Evolutionary conservation across 2,888 invertebrate species (phyloP).

Genomic region (Tetropium fuscum): DNA sequence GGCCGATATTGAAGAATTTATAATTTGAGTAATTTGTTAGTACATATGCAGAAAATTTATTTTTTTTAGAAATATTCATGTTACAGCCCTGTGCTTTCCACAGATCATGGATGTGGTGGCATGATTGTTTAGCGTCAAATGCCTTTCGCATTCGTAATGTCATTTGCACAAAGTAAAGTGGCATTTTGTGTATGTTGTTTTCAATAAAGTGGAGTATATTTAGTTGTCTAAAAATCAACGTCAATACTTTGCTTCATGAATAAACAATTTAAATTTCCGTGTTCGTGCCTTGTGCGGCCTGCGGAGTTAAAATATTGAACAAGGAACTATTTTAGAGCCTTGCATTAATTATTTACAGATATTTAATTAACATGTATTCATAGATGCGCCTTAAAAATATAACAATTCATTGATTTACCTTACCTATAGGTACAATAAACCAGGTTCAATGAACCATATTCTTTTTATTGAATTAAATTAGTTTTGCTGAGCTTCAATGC

Average conservation of each 20-base stretch:
- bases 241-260: neutral
- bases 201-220: slow-evolving; percentile 5
- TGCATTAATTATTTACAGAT: slow-evolving; percentile 6
- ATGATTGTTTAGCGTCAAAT: too few relatives aligned
- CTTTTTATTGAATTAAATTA: too few relatives aligned
- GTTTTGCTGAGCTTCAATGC: too few relatives aligned
- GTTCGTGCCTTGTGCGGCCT: neutral
- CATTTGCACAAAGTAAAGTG: too few relatives aligned
- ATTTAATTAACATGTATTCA: neutral
- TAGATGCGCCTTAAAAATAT: neutral
- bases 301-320: neutral
- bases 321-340: neutral
- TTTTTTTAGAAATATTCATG: too few relatives aligned
- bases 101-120: too few relatives aligned
- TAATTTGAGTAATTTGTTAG: too few relatives aligned
- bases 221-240: slow-evolving; percentile 18
- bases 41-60: too few relatives aligned
- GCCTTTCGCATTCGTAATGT: too few relatives aligned
- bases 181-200: neutral
- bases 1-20: too few relatives aligned
- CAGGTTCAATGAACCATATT: slow-evolving; percentile 1
- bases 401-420: slow-evolving; percentile 17
- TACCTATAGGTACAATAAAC: neutral
- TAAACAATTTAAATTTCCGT: slow-evolving; percentile 8
- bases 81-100: too few relatives aligned